Conservation (phyloP, 2,113 vertebrate species). For the Heptranchias perlo region DNA sequence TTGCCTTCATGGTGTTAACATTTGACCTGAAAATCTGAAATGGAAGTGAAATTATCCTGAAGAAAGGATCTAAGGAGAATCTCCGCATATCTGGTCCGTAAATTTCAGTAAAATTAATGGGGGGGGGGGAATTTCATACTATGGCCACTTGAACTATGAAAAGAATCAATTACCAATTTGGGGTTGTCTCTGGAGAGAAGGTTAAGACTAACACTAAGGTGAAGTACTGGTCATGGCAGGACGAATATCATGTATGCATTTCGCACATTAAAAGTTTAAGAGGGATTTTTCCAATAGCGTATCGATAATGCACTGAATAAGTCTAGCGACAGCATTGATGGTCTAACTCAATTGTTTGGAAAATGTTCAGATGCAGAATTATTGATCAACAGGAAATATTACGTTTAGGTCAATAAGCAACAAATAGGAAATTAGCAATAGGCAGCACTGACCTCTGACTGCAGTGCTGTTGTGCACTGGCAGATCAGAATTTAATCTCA, state of each 20-base stretch:
- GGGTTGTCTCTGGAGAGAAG: neutral
- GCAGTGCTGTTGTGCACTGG: neutral
- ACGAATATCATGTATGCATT: neutral
- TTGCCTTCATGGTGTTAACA: neutral
- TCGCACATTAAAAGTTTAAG: neutral
- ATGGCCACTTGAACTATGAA: neutral
- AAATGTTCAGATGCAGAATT: neutral
- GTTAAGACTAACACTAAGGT: neutral
- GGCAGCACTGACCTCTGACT: neutral
- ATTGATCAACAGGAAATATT: neutral
- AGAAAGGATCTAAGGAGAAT: neutral
- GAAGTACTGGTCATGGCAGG: neutral
- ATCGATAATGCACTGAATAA: neutral
- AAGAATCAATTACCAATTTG: neutral
- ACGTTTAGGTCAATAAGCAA: neutral
- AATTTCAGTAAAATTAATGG: neutral
- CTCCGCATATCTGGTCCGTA: neutral
- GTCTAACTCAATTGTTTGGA: neutral
- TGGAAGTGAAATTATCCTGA: neutral
- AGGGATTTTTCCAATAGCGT: neutral
- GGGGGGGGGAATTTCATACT: neutral
- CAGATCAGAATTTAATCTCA: neutral
- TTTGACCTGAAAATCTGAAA: neutral
- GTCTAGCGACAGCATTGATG: neutral
- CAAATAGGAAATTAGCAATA: neutral